phyloP scores from a whole-genome alignment of 2,888 invertebrate species.

The Nowickia ferox region DNA sequence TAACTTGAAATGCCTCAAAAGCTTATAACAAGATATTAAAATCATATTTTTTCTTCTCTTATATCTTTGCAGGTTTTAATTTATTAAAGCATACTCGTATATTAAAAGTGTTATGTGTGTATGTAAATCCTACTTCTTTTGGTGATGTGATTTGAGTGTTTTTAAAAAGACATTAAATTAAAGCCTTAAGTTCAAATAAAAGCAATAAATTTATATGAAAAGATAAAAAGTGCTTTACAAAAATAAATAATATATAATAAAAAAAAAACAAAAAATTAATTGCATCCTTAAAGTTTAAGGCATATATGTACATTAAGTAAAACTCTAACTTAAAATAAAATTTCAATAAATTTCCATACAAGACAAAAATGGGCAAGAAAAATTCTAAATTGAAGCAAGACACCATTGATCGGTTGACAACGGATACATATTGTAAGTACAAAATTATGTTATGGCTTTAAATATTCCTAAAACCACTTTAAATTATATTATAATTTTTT shows the following conservation, averaged over 20 bases:
- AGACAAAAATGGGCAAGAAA: conserved; percentile 94
- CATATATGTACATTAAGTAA: not conserved
- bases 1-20: no score
- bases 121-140: not conserved
- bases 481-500: conserved; percentile 5
- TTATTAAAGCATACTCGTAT: not conserved
- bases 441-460: not conserved
- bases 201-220: conserved; percentile 51
- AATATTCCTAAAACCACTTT: conserved; percentile 26
- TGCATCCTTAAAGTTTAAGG: not conserved
- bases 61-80: conserved; percentile 63
- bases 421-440: conserved; percentile 96
- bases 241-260: not conserved
- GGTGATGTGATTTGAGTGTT: conserved; percentile 6
- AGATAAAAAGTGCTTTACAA: conserved; percentile 50
- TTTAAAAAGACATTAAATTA: conserved; percentile 18
- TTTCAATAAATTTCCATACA: conserved; percentile 6
- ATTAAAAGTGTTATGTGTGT: conserved; percentile 5
- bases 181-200: conserved; percentile 55
- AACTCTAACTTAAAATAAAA: not conserved
- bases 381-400: conserved; percentile 98
- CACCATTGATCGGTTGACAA: conserved; percentile 95
- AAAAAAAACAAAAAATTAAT: not conserved
- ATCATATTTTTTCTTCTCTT: conserved; percentile 2
- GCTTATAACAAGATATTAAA: no score